Evolutionary conservation across 2,113 vertebrate species (phyloP).

Genomic region (Triplophysa siluroides): DNA sequence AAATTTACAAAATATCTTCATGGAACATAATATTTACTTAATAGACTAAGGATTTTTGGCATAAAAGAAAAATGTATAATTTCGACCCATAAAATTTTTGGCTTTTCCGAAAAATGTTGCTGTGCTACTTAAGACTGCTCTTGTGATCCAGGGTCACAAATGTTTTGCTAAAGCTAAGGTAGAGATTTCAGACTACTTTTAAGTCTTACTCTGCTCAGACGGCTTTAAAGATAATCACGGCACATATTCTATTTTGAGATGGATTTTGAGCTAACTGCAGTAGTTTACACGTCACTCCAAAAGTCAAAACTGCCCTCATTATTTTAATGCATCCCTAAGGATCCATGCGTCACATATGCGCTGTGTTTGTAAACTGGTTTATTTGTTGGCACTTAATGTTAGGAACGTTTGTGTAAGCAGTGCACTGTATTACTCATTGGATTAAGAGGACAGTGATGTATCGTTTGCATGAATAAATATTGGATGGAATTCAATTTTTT

Average conservation of each 20-base stretch:
- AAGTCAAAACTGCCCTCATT: neutral
- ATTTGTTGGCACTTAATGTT: neutral
- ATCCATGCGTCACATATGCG: neutral
- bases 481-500: constrained; percentile 5
- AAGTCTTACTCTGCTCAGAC: neutral
- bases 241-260: constrained; percentile 4
- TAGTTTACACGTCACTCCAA: neutral
- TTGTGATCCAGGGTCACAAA: too few species aligned
- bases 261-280: constrained; percentile 20
- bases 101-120: too few species aligned
- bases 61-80: too few species aligned
- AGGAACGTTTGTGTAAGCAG: neutral
- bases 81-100: too few species aligned
- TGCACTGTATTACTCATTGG: constrained; percentile 5
- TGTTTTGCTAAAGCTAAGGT: neutral
- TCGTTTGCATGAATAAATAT: constrained; percentile 12
- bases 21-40: too few species aligned
- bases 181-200: neutral
- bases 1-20: too few species aligned
- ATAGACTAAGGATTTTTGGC: too few species aligned
- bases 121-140: too few species aligned
- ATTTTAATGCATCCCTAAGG: neutral
- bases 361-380: constrained; percentile 21
- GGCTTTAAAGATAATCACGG: constrained; percentile 13
- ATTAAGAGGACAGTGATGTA: constrained; percentile 20